phyloP scores from a whole-genome alignment of 2,888 invertebrate species.

The Stenodema calcarata region DNA sequence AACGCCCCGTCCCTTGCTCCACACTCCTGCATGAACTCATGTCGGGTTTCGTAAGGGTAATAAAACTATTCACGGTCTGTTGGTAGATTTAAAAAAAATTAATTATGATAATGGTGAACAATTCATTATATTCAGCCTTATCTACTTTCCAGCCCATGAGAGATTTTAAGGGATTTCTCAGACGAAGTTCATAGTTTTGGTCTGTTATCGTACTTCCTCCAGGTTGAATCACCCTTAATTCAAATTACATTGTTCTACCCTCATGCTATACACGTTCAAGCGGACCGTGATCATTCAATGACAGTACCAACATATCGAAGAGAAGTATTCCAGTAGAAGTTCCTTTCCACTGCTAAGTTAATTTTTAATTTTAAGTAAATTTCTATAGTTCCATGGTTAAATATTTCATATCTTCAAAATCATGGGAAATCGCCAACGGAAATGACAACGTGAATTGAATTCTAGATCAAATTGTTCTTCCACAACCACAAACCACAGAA shows the following conservation, averaged over 20 bases:
- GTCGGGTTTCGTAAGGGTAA: not conserved
- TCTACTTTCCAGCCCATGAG: not conserved
- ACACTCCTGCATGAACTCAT: not conserved
- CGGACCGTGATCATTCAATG: too few relatives aligned
- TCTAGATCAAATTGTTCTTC: not conserved
- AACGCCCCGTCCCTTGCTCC: not conserved
- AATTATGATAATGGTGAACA: not conserved
- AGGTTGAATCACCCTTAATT: too few relatives aligned
- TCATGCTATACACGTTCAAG: too few relatives aligned
- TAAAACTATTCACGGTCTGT: not conserved
- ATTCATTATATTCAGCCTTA: not conserved
- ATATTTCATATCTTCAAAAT: too few relatives aligned
- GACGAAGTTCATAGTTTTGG: too few relatives aligned
- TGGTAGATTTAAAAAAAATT: not conserved
- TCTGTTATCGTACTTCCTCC: too few relatives aligned
- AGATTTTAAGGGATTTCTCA: not conserved
- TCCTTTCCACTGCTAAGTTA: too few relatives aligned
- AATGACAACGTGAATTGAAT: not conserved
- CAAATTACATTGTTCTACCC: too few relatives aligned
- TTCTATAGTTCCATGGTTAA: too few relatives aligned
- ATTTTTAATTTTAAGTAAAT: too few relatives aligned
- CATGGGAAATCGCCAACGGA: not conserved
- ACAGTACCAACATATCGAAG: too few relatives aligned
- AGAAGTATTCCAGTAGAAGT: too few relatives aligned
- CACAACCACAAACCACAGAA: not conserved